A percentile compares a stretch with the other conserved stretches of the same genome.
Evolutionary conservation across 2,797 vertebrate genomes (phyloP).

Genomic region (Helarctos malayanus): DNA sequence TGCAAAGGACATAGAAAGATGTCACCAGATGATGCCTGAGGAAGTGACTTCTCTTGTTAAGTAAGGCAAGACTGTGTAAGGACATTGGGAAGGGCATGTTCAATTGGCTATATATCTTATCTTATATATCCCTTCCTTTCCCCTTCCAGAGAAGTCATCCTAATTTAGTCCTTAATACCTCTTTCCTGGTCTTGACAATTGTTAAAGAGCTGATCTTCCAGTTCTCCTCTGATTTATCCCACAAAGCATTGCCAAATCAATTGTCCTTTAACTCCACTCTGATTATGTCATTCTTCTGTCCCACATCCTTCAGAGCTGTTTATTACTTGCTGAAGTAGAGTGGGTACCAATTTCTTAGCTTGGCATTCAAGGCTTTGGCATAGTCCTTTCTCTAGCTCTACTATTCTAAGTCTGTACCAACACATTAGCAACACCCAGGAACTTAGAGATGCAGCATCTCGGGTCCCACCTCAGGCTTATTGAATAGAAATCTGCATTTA

Average conservation of each 20-base stretch:
- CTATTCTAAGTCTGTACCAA: background rate
- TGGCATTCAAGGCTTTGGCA: background rate
- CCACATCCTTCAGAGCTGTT: background rate
- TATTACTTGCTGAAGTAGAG: background rate
- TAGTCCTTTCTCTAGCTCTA: background rate
- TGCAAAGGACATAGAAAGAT: slow-evolving; percentile 66
- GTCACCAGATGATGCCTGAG: slow-evolving; percentile 50
- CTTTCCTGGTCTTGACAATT: background rate
- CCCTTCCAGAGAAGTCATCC: background rate
- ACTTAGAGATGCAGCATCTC: background rate
- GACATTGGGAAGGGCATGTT: background rate
- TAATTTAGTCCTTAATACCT: slow-evolving; percentile 15
- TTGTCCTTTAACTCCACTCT: background rate
- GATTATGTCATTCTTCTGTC: background rate
- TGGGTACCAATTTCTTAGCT: background rate
- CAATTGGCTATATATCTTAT: background rate
- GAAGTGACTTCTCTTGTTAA: background rate
- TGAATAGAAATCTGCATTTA: slow-evolving; percentile 15
- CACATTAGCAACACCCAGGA: background rate
- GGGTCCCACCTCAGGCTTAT: background rate
- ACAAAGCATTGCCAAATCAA: background rate
- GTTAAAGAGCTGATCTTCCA: slow-evolving; percentile 11
- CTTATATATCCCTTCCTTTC: background rate
- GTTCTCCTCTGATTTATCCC: background rate
- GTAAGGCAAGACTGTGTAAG: slow-evolving; percentile 12